Conservation (phyloP, 2,113 vertebrate genomes). For the Microcebus murinus region DNA sequence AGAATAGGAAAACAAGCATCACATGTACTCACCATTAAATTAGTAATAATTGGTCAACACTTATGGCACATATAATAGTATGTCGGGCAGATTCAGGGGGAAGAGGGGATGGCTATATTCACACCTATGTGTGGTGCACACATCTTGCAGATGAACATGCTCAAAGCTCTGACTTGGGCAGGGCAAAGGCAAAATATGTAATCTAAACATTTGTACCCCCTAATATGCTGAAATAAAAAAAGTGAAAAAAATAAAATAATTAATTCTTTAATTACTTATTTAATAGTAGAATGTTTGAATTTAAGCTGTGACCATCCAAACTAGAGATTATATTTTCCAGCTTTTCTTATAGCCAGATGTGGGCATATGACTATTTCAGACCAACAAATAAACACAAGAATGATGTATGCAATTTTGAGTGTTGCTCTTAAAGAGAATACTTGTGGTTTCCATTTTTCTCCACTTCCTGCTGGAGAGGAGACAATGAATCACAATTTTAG, state of each 20-base stretch:
- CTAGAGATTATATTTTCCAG: neutral
- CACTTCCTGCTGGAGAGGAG: neutral
- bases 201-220: too few relatives aligned
- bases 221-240: too few relatives aligned
- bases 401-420: neutral
- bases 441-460: neutral
- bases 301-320: neutral
- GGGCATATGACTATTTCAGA: neutral
- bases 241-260: neutral
- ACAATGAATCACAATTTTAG: neutral
- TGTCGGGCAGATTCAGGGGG: too few relatives aligned
- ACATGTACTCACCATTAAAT: too few relatives aligned
- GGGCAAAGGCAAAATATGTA: too few relatives aligned
- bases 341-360: neutral
- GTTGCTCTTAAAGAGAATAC: neutral
- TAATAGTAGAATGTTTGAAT: neutral
- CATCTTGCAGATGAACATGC: too few relatives aligned
- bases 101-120: too few relatives aligned
- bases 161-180: too few relatives aligned
- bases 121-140: too few relatives aligned
- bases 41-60: too few relatives aligned
- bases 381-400: neutral
- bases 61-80: too few relatives aligned
- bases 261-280: neutral
- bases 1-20: too few relatives aligned